Conservation (phyloP, 2,797 vertebrate species). For the Forpus xanthops region DNA sequence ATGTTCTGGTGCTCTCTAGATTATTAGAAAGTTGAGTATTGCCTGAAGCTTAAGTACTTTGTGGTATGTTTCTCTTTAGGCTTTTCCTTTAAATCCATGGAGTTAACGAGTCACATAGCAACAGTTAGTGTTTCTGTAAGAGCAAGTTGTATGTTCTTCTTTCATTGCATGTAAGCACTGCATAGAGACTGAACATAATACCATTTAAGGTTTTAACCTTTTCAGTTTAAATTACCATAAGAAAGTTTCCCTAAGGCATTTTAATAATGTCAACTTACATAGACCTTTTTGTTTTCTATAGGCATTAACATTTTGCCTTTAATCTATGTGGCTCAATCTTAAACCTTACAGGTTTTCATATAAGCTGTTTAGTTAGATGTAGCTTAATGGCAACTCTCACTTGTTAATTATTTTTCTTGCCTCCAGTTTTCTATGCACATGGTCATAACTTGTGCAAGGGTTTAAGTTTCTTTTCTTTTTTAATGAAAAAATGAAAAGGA, state of each 20-base stretch:
- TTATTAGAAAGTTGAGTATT: background rate
- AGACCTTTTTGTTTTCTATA: constrained; percentile 64
- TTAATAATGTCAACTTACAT: constrained; percentile 64
- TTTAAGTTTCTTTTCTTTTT: constrained; percentile 49
- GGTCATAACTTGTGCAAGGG: constrained; percentile 30
- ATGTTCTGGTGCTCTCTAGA: background rate
- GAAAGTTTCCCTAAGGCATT: constrained; percentile 62
- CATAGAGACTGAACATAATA: constrained; percentile 29
- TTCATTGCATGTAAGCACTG: constrained; percentile 6
- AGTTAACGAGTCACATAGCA: constrained; percentile 46
- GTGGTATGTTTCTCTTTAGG: constrained; percentile 54
- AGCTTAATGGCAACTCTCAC: constrained; percentile 36
- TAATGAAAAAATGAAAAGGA: constrained; percentile 35
- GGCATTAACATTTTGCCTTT: constrained; percentile 65
- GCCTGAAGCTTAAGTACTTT: constrained; percentile 42
- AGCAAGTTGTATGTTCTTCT: constrained; percentile 23
- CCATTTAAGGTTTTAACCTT: constrained; percentile 65
- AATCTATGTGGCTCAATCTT: constrained; percentile 49
- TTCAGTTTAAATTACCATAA: constrained; percentile 66
- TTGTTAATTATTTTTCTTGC: constrained; percentile 58
- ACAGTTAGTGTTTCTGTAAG: constrained; percentile 34
- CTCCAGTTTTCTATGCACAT: constrained; percentile 26
- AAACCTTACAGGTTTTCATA: constrained; percentile 55
- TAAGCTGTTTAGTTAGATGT: constrained; percentile 51
- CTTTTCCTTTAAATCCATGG: constrained; percentile 31